Evolutionary conservation across 2,888 invertebrate genomes (phyloP).

Genomic region (Falcaria lacertinaria): DNA sequence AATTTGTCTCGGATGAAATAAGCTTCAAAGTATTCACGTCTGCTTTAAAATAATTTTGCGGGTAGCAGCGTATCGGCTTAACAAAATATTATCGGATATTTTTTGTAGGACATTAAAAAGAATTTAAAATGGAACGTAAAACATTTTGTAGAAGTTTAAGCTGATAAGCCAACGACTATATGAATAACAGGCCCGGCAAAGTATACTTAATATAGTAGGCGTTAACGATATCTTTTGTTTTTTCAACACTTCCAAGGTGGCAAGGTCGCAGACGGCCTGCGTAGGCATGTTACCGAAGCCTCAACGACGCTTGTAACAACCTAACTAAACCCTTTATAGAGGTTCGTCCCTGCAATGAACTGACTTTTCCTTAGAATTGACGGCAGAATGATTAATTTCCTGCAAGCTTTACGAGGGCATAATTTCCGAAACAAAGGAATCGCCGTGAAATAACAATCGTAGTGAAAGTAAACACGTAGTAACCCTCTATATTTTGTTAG

Average conservation of each 20-base stretch:
- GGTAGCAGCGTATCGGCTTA: neutral
- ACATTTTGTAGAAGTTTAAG: too few species aligned
- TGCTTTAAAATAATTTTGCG: conserved; percentile 7
- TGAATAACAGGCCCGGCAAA: too few species aligned
- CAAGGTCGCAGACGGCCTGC: too few species aligned
- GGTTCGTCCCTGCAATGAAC: neutral
- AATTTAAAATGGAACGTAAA: too few species aligned
- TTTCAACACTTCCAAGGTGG: too few species aligned
- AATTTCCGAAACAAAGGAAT: conserved; percentile 42
- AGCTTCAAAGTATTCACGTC: conserved; percentile 15
- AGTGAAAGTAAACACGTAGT: conserved; percentile 28
- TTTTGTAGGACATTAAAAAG: too few species aligned
- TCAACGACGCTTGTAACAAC: too few species aligned
- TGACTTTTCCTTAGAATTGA: conserved; percentile 1
- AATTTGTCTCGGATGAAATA: conserved; percentile 19
- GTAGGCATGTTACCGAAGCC: too few species aligned
- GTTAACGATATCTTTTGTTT: too few species aligned
- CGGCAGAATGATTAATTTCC: conserved; percentile 38
- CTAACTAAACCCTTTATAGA: too few species aligned
- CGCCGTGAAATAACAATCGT: conserved; percentile 27
- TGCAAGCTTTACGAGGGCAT: conserved; percentile 31
- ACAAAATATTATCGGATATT: conserved; percentile 1
- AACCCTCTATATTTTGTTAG: conserved; percentile 36
- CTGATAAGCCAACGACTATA: too few species aligned
- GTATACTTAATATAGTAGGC: too few species aligned